These are phyloP conservation scores for Taeniopygia guttata DNA, from an alignment of 2,797 vertebrate genomes.

Conservation along the genomic window DNA sequence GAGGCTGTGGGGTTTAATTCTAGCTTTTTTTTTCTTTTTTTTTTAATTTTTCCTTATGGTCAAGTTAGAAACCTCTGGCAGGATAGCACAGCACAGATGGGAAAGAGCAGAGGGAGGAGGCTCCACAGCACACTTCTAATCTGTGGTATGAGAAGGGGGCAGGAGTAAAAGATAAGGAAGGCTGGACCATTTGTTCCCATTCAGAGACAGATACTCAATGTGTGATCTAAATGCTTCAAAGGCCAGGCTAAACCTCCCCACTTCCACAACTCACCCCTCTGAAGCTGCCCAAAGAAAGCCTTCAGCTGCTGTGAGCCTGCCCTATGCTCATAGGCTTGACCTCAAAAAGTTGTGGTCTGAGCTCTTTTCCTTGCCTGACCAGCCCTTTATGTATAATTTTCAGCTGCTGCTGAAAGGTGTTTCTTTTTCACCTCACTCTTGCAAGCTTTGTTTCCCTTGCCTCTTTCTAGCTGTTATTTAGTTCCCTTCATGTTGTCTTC, in stretches of 20 bases:
- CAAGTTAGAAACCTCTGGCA: constrained; percentile 16
- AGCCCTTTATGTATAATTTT: background rate
- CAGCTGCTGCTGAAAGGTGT: background rate
- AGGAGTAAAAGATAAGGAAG: background rate
- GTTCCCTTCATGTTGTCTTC: constrained; percentile 20
- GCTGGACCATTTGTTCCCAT: background rate
- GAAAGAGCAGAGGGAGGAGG: background rate
- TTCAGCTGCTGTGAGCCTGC: background rate
- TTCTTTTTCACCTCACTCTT: background rate
- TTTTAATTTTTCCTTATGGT: background rate
- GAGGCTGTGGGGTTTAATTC: background rate
- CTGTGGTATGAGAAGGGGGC: background rate
- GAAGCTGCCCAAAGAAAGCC: background rate
- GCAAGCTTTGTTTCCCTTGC: constrained; percentile 1
- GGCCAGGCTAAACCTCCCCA: background rate
- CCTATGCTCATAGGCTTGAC: background rate
- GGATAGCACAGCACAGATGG: background rate
- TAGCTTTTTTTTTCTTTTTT: background rate
- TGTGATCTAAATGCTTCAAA: background rate
- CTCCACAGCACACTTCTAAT: background rate
- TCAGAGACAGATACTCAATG: background rate
- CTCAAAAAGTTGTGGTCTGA: background rate
- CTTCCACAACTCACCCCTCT: background rate
- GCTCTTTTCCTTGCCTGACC: background rate
- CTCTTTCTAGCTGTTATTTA: constrained; percentile 33